A percentile compares a stretch with the other conserved stretches of the same genome.
phyloP scores from a whole-genome alignment of 2,888 invertebrate genomes.

The Heliconius ismenius region DNA sequence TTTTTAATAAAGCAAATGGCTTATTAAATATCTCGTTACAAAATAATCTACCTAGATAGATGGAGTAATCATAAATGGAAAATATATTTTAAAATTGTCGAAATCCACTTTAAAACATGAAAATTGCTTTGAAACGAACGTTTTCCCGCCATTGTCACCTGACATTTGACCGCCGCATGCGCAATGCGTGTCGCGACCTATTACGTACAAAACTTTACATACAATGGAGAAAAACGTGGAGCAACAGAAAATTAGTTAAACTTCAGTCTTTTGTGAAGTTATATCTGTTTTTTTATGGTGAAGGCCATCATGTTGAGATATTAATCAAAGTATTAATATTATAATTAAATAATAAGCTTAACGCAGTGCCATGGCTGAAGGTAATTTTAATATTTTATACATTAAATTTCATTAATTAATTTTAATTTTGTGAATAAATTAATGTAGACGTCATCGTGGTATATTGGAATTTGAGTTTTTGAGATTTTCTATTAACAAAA shows the following conservation, averaged over 20 bases:
- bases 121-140: constrained; percentile 46
- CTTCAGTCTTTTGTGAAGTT: constrained; percentile 35
- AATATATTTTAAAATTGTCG: constrained; percentile 17
- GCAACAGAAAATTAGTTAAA: constrained; percentile 47
- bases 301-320: neutral
- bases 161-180: constrained; percentile 77
- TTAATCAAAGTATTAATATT: constrained; percentile 9
- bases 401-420: neutral
- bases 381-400: neutral
- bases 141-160: constrained; percentile 61
- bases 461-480: neutral
- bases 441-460: neutral
- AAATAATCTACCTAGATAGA: constrained; percentile 1
- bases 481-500: neutral
- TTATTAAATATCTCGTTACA: neutral
- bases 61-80: constrained; percentile 4
- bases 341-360: constrained; percentile 5
- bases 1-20: neutral
- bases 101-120: constrained; percentile 36
- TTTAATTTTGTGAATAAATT: neutral
- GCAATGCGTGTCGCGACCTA: constrained; percentile 74
- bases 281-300: constrained; percentile 7
- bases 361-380: neutral
- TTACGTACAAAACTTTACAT: constrained; percentile 63
- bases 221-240: constrained; percentile 63